These are phyloP conservation scores for Exaiptasia diaphana DNA, from an alignment of 64 coral and sea anemone genomes.

Conservation along the genomic window DNA sequence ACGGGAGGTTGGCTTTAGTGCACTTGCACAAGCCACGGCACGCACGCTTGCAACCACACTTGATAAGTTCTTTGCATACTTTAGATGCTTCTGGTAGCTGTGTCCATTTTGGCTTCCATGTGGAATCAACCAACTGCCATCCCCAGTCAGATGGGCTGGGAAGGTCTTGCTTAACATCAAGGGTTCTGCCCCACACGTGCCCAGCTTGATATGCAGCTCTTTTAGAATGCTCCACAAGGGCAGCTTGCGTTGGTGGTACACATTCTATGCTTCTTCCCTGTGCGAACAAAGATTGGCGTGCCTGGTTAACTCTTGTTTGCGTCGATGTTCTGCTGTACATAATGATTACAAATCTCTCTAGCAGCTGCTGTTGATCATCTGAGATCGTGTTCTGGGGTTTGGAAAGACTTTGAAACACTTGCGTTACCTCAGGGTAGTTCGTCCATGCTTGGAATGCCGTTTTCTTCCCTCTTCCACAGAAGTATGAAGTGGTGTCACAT, in stretches of 20 bases:
- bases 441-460: neutral
- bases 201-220: slow-evolving; percentile 22
- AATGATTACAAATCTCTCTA: slow-evolving; percentile 31
- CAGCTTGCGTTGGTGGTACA: slow-evolving; percentile 15
- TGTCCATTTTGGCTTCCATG: slow-evolving; percentile 22
- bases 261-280: neutral
- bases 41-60: slow-evolving; percentile 29
- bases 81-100: slow-evolving; percentile 30
- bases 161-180: too few relatives aligned
- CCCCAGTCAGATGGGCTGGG: neutral
- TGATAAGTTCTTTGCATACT: slow-evolving; percentile 33
- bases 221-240: neutral
- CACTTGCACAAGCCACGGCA: slow-evolving; percentile 41
- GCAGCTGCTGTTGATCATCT: neutral
- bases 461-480: neutral
- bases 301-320: slow-evolving; percentile 6
- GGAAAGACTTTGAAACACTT: neutral
- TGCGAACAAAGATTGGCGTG: slow-evolving; percentile 13
- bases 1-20: slow-evolving; percentile 26
- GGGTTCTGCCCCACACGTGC: slow-evolving; percentile 39
- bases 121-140: neutral
- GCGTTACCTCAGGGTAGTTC: neutral
- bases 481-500: neutral
- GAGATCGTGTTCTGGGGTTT: too few relatives aligned
- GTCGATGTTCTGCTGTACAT: slow-evolving; percentile 15